A percentile compares a stretch with the other conserved stretches of the same genome.
phyloP scores from a whole-genome alignment of 1,140 invertebrate genomes.

The Drosophila sp. region DNA sequence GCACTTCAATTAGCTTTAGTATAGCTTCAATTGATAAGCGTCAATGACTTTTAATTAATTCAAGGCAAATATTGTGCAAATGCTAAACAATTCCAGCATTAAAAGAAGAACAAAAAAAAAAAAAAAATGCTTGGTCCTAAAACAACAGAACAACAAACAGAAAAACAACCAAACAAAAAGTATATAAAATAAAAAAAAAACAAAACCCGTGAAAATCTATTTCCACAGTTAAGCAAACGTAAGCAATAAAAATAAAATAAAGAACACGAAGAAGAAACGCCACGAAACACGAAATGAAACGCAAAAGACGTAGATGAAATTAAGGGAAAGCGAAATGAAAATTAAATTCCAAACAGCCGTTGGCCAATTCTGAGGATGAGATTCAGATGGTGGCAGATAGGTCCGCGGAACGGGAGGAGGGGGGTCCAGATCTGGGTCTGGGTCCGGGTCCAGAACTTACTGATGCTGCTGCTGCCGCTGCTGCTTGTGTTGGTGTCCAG shows the following conservation, averaged over 20 bases:
- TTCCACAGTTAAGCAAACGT: conserved; percentile 54
- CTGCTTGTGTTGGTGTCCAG: conserved; percentile 38
- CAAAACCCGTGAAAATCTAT: conserved; percentile 67
- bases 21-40: conserved; percentile 51
- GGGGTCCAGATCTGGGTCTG: not conserved
- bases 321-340: conserved; percentile 66
- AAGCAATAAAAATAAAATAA: conserved; percentile 25
- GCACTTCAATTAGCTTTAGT: conserved; percentile 29
- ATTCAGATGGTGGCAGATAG: conserved; percentile 10
- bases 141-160: conserved; percentile 15
- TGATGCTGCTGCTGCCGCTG: not conserved
- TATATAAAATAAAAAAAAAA: conserved; percentile 40
- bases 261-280: conserved; percentile 11
- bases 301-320: conserved; percentile 66
- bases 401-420: not conserved
- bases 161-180: not conserved
- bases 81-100: conserved; percentile 40
- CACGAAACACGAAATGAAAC: not conserved
- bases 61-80: conserved; percentile 64
- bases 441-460: not conserved
- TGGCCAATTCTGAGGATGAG: conserved; percentile 36
- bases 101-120: not conserved
- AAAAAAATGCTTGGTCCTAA: conserved; percentile 7
- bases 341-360: conserved; percentile 79
- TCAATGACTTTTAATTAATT: conserved; percentile 78